Percentiles rank a stretch among this genome's conserved stretches.
These are phyloP conservation scores for Dasysyrphus tricinctus DNA, from an alignment of 2,888 invertebrate genomes.

Conservation along the genomic window DNA sequence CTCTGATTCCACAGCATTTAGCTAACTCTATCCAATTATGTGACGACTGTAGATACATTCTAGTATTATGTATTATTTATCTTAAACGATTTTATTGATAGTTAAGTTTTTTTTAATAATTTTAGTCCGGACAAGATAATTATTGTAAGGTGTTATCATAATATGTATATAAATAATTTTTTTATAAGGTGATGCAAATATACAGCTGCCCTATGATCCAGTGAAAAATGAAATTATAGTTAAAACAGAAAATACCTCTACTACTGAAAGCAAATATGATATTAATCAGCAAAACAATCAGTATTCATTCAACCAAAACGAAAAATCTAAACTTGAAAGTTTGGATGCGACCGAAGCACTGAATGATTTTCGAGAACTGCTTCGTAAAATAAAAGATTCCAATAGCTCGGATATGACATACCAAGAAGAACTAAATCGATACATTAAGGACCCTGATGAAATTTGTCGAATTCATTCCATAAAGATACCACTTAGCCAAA, in stretches of 20 bases:
- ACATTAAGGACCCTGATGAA: conserved; percentile 42
- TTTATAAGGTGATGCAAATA: background rate
- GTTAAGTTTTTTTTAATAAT: too few species aligned
- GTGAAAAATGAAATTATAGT: background rate
- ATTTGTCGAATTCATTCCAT: conserved; percentile 34
- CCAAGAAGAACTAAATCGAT: conserved; percentile 37
- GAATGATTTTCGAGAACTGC: conserved; percentile 18
- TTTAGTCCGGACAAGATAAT: too few species aligned
- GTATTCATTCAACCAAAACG: conserved; percentile 17
- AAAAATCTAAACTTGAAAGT: background rate
- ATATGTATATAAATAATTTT: background rate
- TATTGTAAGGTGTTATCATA: background rate
- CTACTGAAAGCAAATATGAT: conserved; percentile 2
- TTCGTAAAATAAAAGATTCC: conserved; percentile 28
- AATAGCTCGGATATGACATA: conserved; percentile 13
- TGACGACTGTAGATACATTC: too few species aligned
- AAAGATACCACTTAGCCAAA: background rate
- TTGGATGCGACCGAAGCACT: conserved; percentile 1
- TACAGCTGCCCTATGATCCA: background rate
- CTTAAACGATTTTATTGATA: too few species aligned
- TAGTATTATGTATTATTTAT: too few species aligned
- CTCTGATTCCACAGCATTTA: too few species aligned
- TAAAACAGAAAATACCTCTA: background rate
- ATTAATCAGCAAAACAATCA: conserved; percentile 13
- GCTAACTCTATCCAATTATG: too few species aligned